These are phyloP conservation scores for Anguilla marmorata DNA, from an alignment of 2,797 vertebrate genomes.

Conservation along the genomic window DNA sequence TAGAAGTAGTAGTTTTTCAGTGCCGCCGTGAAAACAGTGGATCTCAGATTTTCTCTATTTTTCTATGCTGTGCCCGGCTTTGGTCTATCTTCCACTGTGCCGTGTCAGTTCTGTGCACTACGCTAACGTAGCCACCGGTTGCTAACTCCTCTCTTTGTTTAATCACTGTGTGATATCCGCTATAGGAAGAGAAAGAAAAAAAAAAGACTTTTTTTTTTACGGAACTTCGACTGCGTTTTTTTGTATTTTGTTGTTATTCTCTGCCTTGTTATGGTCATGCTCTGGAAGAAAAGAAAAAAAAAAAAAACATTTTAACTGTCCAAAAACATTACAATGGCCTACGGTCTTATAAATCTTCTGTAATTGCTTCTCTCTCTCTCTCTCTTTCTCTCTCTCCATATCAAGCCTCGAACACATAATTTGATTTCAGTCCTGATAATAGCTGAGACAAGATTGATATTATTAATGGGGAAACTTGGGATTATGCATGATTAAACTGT, in stretches of 20 bases:
- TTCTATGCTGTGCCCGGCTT: conserved; percentile 19
- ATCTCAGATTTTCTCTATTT: conserved; percentile 24
- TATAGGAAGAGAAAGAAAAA: neutral
- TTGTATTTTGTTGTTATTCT: neutral
- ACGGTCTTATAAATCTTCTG: neutral
- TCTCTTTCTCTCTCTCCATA: neutral
- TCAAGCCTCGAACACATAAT: conserved; percentile 3
- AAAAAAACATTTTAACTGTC: neutral
- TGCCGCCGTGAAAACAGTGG: conserved; percentile 15
- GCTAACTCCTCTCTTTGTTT: conserved; percentile 1
- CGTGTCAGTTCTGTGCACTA: conserved; percentile 5
- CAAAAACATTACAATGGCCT: neutral
- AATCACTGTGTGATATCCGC: conserved; percentile 21
- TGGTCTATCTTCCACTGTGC: conserved; percentile 19
- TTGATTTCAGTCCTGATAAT: neutral
- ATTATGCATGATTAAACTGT: neutral
- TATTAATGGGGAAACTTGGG: neutral
- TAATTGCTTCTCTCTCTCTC: neutral
- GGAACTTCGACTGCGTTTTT: neutral
- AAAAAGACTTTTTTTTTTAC: neutral
- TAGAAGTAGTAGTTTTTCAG: conserved; percentile 11
- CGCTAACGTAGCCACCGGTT: neutral
- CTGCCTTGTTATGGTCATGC: neutral
- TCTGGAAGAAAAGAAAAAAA: neutral
- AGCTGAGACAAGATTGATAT: neutral